These are phyloP conservation scores for Eurystomus gularis DNA, from an alignment of 2,113 vertebrate species.

Conservation along the genomic window DNA sequence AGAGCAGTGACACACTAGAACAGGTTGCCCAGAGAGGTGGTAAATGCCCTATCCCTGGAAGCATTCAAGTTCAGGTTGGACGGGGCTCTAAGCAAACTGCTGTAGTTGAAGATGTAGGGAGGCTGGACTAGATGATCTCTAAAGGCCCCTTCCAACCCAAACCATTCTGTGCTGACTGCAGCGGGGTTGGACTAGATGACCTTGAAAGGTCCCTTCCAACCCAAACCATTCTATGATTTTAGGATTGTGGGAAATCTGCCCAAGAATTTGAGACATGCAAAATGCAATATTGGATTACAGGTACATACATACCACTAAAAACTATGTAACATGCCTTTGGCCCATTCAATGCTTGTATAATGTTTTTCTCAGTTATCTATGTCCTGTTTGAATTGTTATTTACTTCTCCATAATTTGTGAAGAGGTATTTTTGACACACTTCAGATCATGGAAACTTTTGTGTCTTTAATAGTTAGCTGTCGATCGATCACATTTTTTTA, in stretches of 20 bases:
- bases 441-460: not conserved
- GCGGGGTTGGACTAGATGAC: not conserved
- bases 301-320: not conserved
- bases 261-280: not conserved
- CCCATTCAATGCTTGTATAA: not conserved
- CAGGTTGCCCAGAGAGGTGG: not conserved
- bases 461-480: not conserved
- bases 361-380: not conserved
- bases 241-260: not conserved
- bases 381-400: not conserved
- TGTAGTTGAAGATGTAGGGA: not conserved
- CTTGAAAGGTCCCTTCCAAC: not conserved
- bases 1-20: not conserved
- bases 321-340: not conserved
- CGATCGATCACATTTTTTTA: not conserved
- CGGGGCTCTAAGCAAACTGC: not conserved
- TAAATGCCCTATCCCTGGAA: not conserved
- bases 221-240: not conserved
- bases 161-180: not conserved
- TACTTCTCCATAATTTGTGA: not conserved
- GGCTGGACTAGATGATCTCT: not conserved
- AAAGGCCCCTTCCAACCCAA: not conserved
- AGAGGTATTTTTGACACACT: not conserved
- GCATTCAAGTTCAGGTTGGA: not conserved
- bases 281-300: not conserved